phyloP scores from a whole-genome alignment of 2,113 vertebrate genomes.

The Numida meleagris region DNA sequence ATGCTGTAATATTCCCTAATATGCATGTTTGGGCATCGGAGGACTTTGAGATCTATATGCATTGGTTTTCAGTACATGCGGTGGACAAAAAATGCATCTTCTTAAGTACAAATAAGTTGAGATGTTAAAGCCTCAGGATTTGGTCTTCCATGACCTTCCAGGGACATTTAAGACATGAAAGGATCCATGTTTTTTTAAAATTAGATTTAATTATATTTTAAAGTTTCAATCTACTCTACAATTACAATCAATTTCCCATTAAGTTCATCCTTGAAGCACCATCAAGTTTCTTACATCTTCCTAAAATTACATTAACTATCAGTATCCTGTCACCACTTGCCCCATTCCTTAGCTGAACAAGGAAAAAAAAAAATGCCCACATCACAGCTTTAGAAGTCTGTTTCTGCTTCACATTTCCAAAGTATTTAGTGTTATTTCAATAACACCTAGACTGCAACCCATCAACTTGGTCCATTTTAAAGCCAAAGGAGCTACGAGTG shows the following conservation, averaged over 20 bases:
- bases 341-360: background rate
- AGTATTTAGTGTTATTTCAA: background rate
- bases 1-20: background rate
- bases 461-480: background rate
- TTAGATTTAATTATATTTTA: background rate
- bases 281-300: background rate
- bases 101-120: background rate
- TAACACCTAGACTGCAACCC: background rate
- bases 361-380: background rate
- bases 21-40: background rate
- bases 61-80: background rate
- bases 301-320: background rate
- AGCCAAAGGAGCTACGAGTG: background rate
- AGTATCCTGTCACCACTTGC: background rate
- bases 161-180: background rate
- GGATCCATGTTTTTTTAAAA: background rate
- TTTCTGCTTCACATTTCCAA: background rate
- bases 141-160: background rate
- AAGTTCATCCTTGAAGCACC: background rate
- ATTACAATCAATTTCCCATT: background rate
- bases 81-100: accelerated
- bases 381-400: background rate
- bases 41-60: background rate
- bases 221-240: background rate
- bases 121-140: background rate